A percentile compares a stretch with the other conserved stretches of the same genome.
These are phyloP conservation scores for Saguinus imperator DNA, from an alignment of 2,113 vertebrate species.

Conservation along the genomic window DNA sequence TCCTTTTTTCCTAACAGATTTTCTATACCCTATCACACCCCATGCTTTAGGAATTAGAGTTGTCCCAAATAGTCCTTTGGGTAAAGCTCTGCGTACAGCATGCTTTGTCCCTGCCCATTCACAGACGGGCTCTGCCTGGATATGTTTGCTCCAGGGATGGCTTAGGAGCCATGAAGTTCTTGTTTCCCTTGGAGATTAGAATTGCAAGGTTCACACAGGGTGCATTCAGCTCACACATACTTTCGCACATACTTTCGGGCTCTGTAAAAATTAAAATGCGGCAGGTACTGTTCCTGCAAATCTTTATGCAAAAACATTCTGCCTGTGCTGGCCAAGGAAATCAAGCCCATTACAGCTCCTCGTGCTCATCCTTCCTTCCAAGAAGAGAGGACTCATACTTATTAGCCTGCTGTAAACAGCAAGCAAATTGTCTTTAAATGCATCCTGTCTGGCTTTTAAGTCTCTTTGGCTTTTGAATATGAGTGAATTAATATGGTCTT, in stretches of 20 bases:
- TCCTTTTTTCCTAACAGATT: neutral
- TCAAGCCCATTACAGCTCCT: neutral
- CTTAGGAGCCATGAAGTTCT: neutral
- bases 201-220: neutral
- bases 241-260: slow-evolving; percentile 11
- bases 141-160: neutral
- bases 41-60: neutral
- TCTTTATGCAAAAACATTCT: slow-evolving; percentile 32
- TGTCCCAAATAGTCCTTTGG: neutral
- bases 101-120: neutral
- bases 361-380: neutral
- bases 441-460: slow-evolving; percentile 35
- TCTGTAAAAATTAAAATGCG: slow-evolving; percentile 50
- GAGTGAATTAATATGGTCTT: slow-evolving; percentile 10
- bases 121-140: neutral
- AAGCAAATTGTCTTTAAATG: slow-evolving; percentile 24
- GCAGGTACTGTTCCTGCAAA: slow-evolving; percentile 13
- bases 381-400: slow-evolving; percentile 16
- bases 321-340: neutral
- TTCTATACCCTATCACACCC: neutral
- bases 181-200: neutral
- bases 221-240: slow-evolving; percentile 17
- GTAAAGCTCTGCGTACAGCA: neutral
- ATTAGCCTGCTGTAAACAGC: neutral
- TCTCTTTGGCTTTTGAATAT: slow-evolving; percentile 15